Conservation (phyloP, 2,113 vertebrate genomes). For the Neogale vison region DNA sequence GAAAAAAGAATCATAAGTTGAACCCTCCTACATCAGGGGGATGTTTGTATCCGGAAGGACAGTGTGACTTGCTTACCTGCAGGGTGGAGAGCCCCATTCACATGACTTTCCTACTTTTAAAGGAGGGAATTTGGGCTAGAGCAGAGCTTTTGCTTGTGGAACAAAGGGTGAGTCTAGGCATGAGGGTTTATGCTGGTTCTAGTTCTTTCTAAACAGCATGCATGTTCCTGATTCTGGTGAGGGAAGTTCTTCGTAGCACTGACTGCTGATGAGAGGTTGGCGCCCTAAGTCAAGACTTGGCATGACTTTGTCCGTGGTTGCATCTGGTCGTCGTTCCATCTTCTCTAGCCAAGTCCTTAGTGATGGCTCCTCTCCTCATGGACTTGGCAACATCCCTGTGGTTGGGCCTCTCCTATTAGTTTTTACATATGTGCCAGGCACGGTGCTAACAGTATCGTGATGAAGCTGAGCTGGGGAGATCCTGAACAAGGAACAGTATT, state of each 20-base stretch:
- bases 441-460: background rate
- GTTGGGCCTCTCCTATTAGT: background rate
- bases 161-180: background rate
- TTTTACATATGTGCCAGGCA: background rate
- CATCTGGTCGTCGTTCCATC: background rate
- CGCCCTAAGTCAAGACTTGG: background rate
- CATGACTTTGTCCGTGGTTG: background rate
- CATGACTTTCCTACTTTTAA: conserved; percentile 89
- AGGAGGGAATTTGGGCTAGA: conserved; percentile 76
- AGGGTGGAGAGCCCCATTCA: conserved; percentile 84
- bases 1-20: background rate
- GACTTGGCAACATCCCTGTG: no score
- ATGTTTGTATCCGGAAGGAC: conserved; percentile 74
- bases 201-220: background rate
- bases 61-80: conserved; percentile 76
- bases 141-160: background rate
- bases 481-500: no score
- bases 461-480: background rate
- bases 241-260: background rate
- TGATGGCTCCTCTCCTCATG: background rate
- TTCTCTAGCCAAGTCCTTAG: background rate
- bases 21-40: background rate
- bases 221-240: background rate
- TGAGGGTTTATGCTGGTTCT: background rate
- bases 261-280: background rate